Base-by-base conservation (phyloP, 1,140 invertebrate genomes). In the Diorhabda sublineata region DNA sequence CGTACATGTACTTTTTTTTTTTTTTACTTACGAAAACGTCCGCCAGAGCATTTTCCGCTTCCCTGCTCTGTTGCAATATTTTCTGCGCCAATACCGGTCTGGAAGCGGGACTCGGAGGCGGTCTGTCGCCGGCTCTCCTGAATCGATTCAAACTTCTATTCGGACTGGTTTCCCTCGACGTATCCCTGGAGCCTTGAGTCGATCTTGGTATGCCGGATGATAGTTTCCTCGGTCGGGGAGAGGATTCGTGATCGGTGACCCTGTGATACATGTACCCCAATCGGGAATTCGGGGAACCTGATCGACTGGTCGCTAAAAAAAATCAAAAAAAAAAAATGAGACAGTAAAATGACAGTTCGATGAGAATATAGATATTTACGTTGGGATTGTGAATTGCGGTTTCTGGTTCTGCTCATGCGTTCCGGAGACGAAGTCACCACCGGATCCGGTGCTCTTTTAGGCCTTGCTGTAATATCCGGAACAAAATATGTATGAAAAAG, bases 11-110 rank as follows among this genome's bases (percentile, higher is more conserved):
- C 26, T 1, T 26, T 26, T 26, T 3, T 52, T 11, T 11, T 52
- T 52, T 3, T 52, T 52, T 52, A 81, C 80, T 83, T 77, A 89
- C 91, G 73, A 92, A 80, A 60, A 89, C 91, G 83, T 92, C 90
- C 7, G 91, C 91, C 45, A 95, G 78, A 2, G 91, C 89, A 64
- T 87, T 89, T 82, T 97, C 95, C 0, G 94, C 93, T 81, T 97
- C 95, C n/a, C 91, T 84, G 58, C 91, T 94, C 75, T 95, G 93
- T 70, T 93, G 90, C 52, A 97, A 81, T 71, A 96, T 90, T 64
- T 92, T 89, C 69, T 96, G 90, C 0, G 92, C 90, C 82, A 92
- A 87, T 2, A 91, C 87, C 47, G 86, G 90, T 78, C 84, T 85
- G 68, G 78, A 84, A 58, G 78, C 78, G 26, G 77, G 85, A 81